phyloP scores from a whole-genome alignment of 2,888 invertebrate genomes.

The Odontothrips loti region DNA sequence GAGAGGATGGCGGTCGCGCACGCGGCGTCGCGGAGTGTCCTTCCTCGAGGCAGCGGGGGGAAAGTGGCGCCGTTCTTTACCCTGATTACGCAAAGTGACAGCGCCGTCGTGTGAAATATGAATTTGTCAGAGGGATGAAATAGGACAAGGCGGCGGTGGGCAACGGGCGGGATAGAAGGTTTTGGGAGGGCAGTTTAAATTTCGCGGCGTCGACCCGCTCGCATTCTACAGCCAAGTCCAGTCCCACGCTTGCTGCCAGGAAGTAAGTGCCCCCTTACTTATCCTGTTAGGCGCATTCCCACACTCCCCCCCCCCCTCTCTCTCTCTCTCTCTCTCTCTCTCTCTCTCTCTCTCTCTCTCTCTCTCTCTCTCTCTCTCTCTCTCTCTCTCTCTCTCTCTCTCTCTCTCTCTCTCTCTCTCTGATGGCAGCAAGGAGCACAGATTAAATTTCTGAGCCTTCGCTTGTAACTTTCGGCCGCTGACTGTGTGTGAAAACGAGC shows the following conservation, averaged over 20 bases:
- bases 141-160: neutral
- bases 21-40: neutral
- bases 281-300: neutral
- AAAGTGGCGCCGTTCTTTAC: constrained; percentile 15
- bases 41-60: neutral
- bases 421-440: neutral
- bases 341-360: neutral
- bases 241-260: neutral
- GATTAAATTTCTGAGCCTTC: too few species aligned
- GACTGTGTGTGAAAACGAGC: too few species aligned
- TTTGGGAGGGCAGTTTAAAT: neutral
- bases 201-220: neutral
- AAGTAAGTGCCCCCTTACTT: neutral
- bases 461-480: too few species aligned
- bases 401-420: neutral
- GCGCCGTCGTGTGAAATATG: neutral
- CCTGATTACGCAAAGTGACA: constrained; percentile 6
- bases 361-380: neutral
- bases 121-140: constrained; percentile 7
- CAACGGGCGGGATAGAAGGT: neutral
- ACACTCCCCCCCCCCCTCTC: neutral
- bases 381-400: neutral
- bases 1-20: neutral
- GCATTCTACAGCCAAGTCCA: neutral
- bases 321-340: neutral